phyloP scores from a whole-genome alignment of 2,797 vertebrate genomes.

The Lophius americanus region DNA sequence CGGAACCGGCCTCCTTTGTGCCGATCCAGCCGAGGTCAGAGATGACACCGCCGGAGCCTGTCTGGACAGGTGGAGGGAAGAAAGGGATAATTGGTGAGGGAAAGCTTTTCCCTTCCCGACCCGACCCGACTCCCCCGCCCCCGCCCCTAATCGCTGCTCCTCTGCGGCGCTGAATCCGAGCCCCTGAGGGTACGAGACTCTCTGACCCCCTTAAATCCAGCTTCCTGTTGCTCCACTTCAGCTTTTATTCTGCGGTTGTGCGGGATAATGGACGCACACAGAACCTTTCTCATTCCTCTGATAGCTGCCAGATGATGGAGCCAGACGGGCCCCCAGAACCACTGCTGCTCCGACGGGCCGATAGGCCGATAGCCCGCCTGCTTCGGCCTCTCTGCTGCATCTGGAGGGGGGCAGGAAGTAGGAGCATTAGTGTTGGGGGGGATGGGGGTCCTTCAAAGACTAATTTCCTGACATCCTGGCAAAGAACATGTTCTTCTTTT shows the following conservation, averaged over 20 bases:
- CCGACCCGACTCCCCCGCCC: no score
- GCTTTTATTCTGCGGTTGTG: constrained; percentile 60
- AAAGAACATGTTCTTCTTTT: constrained; percentile 53
- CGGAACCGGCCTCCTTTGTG: constrained; percentile 31
- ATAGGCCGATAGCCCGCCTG: constrained; percentile 39
- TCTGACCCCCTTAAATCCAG: constrained; percentile 56
- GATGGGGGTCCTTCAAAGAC: constrained; percentile 41
- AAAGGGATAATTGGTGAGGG: constrained; percentile 38
- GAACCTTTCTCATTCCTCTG: constrained; percentile 66
- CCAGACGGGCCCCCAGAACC: constrained; percentile 18
- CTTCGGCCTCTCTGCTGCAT: constrained; percentile 18
- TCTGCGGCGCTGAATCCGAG: constrained; percentile 24
- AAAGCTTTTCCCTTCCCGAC: constrained; percentile 27
- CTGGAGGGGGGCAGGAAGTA: constrained; percentile 56
- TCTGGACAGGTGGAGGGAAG: constrained; percentile 25
- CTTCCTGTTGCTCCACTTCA: constrained; percentile 62
- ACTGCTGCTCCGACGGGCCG: constrained; percentile 31
- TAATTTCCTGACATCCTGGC: constrained; percentile 58
- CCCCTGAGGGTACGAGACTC: constrained; percentile 44
- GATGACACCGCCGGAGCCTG: constrained; percentile 23
- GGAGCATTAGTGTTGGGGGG: constrained; percentile 27
- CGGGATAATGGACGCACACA: constrained; percentile 24
- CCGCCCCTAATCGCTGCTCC: background rate
- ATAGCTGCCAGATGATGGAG: constrained; percentile 80
- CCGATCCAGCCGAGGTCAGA: constrained; percentile 38